Percentiles rank a stretch among this genome's conserved stretches.
These are phyloP conservation scores for Caprella mutica DNA, from an alignment of 2,888 invertebrate species.

Conservation along the genomic window DNA sequence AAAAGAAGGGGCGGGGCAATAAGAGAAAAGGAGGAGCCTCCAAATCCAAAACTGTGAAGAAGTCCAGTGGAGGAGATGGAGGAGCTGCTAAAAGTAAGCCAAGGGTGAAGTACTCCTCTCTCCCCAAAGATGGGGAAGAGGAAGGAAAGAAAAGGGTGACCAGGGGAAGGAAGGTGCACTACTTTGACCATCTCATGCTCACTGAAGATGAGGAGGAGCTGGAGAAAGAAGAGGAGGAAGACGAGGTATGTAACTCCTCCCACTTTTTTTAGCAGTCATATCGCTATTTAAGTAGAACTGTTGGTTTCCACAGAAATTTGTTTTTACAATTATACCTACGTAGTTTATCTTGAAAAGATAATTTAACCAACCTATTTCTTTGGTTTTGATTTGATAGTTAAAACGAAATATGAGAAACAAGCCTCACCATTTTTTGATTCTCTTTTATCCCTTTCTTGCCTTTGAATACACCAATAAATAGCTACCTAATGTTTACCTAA, in stretches of 20 bases:
- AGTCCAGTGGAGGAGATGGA: neutral
- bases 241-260: constrained; percentile 14
- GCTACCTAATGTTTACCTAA: no score
- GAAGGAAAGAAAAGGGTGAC: constrained; percentile 20
- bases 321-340: no score
- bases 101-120: constrained; percentile 31
- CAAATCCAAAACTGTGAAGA: neutral
- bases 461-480: no score
- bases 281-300: neutral
- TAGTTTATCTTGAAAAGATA: no score
- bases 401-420: no score
- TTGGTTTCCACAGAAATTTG: neutral
- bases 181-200: constrained; percentile 28
- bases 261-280: neutral
- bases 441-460: no score
- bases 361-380: no score
- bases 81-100: no score
- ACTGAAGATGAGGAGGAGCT: constrained; percentile 27
- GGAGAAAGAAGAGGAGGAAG: constrained; percentile 30
- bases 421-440: no score
- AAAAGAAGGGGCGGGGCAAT: neutral
- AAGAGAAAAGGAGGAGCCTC: neutral
- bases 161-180: constrained; percentile 29
- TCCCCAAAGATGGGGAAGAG: constrained; percentile 29
- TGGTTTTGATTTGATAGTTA: no score